Evolutionary conservation across 2,797 vertebrate species (phyloP), one percentile per base, ranked within the genome.

Genomic region (Protosalanx chinensis): DNA sequence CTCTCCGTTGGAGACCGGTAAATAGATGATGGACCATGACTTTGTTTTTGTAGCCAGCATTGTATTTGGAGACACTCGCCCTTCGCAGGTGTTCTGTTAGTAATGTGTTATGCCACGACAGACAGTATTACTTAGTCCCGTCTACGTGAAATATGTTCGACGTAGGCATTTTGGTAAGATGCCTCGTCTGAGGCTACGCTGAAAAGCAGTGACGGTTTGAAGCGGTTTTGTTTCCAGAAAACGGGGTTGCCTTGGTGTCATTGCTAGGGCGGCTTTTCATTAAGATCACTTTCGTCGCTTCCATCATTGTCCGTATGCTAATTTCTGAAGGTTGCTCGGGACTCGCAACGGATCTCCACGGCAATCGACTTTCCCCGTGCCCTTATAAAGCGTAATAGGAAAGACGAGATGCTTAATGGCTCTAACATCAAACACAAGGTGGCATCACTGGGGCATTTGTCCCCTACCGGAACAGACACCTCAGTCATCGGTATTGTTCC

Each of bases 61-160:
- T 1, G 0, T 49, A 32, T 46, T 8, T 67, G 67, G 35, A 53
- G 57, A 57, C 37, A 35, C 64, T 71, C 29, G 49, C 23, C 60
- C 64, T n/a, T 59, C 63, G 49, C 67, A 57, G 73, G 70, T 72
- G 58, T 77, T 49, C 67, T 80, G 53, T 41, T 65, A 49, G 58
- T 49, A 73, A 37, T 20, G 27, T 76, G 72, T 68, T 59, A 30
- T 73, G 10, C 59, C 64, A 57, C 56, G 49, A 30, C 6, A 6
- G 27, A 37, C 35, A 37, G 12, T 5, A 6, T 58, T 15, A 33
- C n/a, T n/a, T 27, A 20, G 29, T n/a, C 4, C 27, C 41, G 41
- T 46, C 13, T 13, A 13, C 12, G 3, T 46, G 41, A 46, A 46
- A 46, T 46, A 46, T 46, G 35, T 37, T 37, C 10, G 23, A 27